phyloP scores from a whole-genome alignment of 2,888 invertebrate genomes.

The Aelia acuminata region DNA sequence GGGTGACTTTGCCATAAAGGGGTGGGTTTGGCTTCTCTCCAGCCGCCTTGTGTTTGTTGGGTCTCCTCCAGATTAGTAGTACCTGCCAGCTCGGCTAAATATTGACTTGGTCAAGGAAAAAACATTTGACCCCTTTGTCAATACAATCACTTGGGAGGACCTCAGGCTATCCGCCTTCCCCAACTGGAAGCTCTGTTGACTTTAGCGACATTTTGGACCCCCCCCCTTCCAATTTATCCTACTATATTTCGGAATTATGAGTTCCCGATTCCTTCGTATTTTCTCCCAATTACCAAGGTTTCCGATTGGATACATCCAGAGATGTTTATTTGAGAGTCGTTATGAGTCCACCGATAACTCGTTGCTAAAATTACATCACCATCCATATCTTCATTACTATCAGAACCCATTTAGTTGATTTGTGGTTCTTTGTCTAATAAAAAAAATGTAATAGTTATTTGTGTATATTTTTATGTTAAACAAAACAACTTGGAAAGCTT shows the following conservation, averaged over 20 bases:
- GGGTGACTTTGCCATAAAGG: neutral
- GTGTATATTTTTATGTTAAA: too few species aligned
- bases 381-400: too few species aligned
- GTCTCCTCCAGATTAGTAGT: constrained; percentile 37
- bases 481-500: too few species aligned
- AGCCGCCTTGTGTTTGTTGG: constrained; percentile 38
- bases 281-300: neutral
- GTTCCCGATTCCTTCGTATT: neutral
- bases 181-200: neutral
- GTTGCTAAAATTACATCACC: too few species aligned
- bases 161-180: neutral
- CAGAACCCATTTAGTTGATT: too few species aligned
- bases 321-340: neutral
- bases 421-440: too few species aligned
- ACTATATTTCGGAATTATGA: neutral
- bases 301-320: too few species aligned
- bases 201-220: neutral
- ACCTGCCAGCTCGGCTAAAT: constrained; percentile 35
- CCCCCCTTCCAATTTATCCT: neutral
- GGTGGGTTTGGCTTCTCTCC: neutral
- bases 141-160: constrained; percentile 18
- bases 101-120: constrained; percentile 50
- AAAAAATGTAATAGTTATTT: too few species aligned
- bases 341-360: too few species aligned
- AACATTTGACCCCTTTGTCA: constrained; percentile 31